These are phyloP conservation scores for Kuschelorhynchus macadamiae DNA, from an alignment of 2,888 invertebrate genomes.

Conservation along the genomic window DNA sequence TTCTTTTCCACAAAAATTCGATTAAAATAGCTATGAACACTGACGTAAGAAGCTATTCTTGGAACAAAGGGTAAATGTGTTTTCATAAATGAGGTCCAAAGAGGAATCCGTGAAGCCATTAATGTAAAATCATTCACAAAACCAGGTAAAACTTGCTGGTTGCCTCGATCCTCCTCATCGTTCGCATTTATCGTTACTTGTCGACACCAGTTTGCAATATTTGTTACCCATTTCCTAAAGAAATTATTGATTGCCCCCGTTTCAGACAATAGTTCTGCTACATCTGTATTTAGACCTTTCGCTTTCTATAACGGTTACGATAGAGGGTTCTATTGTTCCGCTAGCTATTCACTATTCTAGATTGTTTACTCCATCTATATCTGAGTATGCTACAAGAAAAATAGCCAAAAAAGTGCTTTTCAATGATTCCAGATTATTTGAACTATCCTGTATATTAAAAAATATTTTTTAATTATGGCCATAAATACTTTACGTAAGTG, in stretches of 20 bases:
- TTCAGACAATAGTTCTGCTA: slow-evolving; percentile 2
- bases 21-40: slow-evolving; percentile 10
- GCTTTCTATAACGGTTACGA: slow-evolving; percentile 3
- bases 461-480: background rate
- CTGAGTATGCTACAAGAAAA: slow-evolving; percentile 3
- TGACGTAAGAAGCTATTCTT: slow-evolving; percentile 12
- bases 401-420: slow-evolving; percentile 4
- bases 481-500: too few species aligned
- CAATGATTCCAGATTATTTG: slow-evolving; percentile 24
- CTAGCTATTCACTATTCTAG: slow-evolving; percentile 6
- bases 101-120: background rate
- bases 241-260: background rate
- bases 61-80: slow-evolving; percentile 2
- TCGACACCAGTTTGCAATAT: slow-evolving; percentile 5
- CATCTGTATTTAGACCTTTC: background rate
- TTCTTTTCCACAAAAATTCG: slow-evolving; percentile 9
- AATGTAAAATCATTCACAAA: background rate
- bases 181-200: slow-evolving; percentile 5
- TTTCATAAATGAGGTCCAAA: background rate
- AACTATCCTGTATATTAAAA: background rate
- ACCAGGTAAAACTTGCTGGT: background rate
- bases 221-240: slow-evolving; percentile 11
- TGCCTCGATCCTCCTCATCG: slow-evolving; percentile 1
- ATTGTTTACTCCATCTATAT: slow-evolving; percentile 9
- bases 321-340: slow-evolving; percentile 12